phyloP scores from a whole-genome alignment of 2,797 vertebrate species.

The Tiaroga cobitis region DNA sequence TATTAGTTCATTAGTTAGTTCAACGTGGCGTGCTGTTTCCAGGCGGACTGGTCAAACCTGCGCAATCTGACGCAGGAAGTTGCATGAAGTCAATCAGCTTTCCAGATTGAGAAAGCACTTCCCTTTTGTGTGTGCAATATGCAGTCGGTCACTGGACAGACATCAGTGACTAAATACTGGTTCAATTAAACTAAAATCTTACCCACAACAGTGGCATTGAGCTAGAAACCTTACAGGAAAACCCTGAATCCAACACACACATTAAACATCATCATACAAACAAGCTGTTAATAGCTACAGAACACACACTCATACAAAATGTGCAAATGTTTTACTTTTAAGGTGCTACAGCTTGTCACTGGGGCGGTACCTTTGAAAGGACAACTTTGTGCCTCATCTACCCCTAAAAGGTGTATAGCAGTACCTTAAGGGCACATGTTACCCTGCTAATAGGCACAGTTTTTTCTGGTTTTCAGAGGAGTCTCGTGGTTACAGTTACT shows the following conservation, averaged over 20 bases:
- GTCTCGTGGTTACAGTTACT: background rate
- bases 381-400: background rate
- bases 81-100: background rate
- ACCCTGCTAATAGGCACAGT: background rate
- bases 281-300: background rate
- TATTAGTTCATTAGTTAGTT: background rate
- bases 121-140: background rate
- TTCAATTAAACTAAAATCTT: slow-evolving; percentile 8
- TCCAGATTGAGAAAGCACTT: background rate
- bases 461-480: background rate
- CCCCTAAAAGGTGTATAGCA: background rate
- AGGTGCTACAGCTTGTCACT: background rate
- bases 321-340: background rate
- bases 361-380: background rate
- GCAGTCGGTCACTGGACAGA: background rate
- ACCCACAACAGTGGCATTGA: background rate
- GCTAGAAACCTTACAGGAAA: background rate
- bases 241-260: background rate
- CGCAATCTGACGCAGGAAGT: background rate
- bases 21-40: background rate
- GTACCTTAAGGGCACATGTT: background rate
- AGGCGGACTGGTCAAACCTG: background rate
- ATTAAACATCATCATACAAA: background rate
- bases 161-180: background rate
- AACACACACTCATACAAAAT: background rate